Evolutionary conservation across 2,113 vertebrate species (phyloP).

Genomic region (Pao palembangensis): DNA sequence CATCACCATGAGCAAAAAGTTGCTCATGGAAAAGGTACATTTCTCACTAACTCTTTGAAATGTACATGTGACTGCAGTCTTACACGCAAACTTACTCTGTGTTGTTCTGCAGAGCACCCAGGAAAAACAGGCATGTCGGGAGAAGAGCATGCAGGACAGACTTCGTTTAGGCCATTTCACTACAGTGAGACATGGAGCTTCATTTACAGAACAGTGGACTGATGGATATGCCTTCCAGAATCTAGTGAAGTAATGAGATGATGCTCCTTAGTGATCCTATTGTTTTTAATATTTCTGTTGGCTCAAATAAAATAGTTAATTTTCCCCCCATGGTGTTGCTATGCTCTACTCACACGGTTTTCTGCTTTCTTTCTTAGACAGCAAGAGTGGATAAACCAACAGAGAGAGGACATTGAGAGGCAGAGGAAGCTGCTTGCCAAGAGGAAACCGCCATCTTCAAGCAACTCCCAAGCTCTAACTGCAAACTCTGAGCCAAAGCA

Average conservation of each 20-base stretch:
- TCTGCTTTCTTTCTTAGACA: constrained; percentile 76
- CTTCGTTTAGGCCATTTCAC: constrained; percentile 98
- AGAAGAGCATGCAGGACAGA: constrained; percentile 99
- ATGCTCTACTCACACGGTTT: background rate
- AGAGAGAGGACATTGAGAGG: constrained; percentile 98
- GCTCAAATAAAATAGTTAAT: no score
- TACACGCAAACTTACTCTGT: background rate
- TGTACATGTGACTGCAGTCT: background rate
- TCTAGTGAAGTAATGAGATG: constrained; percentile 89
- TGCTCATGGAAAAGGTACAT: constrained; percentile 97
- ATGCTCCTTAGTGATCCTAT: background rate
- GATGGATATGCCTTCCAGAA: constrained; percentile 99
- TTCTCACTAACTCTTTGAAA: background rate
- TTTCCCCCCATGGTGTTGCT: no score
- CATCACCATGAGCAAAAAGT: constrained; percentile 99
- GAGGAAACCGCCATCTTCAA: constrained; percentile 91
- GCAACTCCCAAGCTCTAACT: constrained; percentile 90
- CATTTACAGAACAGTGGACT: constrained; percentile 99
- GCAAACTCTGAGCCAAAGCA: constrained; percentile 98
- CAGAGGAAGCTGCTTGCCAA: constrained; percentile 98
- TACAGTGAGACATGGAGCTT: constrained; percentile 97
- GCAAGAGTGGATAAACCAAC: constrained; percentile 97
- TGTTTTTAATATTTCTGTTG: no score
- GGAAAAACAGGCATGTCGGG: constrained; percentile 96
- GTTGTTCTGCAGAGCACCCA: constrained; percentile 85